Percentiles rank a stretch among this genome's conserved stretches.
Conservation (phyloP, 2,113 vertebrate species). For the Tautogolabrus adspersus region DNA sequence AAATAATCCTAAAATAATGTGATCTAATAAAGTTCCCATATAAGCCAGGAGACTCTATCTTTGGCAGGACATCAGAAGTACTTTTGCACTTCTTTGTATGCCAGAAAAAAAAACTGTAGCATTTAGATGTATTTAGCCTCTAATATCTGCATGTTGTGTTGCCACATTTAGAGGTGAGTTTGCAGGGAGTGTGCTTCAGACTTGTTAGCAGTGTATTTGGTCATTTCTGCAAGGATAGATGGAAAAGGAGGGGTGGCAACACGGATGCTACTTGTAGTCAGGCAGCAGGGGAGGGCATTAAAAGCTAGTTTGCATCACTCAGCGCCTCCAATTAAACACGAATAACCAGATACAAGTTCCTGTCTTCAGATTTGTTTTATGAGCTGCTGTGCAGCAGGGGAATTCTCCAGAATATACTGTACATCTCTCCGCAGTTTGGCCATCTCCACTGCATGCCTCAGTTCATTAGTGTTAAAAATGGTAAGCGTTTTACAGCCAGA, state of each 20-base stretch:
- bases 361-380: slow-evolving; percentile 81
- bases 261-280: slow-evolving; percentile 75
- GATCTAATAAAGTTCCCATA: slow-evolving; percentile 34
- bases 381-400: slow-evolving; percentile 77
- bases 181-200: slow-evolving; percentile 26
- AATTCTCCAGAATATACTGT: slow-evolving; percentile 79
- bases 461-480: slow-evolving; percentile 86
- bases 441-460: slow-evolving; percentile 76
- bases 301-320: slow-evolving; percentile 84
- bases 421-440: slow-evolving; percentile 72
- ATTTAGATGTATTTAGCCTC: slow-evolving; percentile 52
- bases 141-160: slow-evolving; percentile 50
- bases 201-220: slow-evolving; percentile 65
- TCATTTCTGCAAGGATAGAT: slow-evolving; percentile 72
- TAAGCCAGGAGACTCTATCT: slow-evolving; percentile 10
- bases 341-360: slow-evolving; percentile 83
- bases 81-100: slow-evolving; percentile 15
- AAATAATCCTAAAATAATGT: slow-evolving; percentile 34
- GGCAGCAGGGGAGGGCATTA: slow-evolving; percentile 84
- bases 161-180: slow-evolving; percentile 44
- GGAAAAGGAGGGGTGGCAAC: slow-evolving; percentile 66
- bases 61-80: slow-evolving; percentile 22
- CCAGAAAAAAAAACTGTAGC: slow-evolving; percentile 32
- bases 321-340: slow-evolving; percentile 85
- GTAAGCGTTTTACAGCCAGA: slow-evolving; percentile 83